These are phyloP conservation scores for Petroica traversi DNA, from an alignment of 2,113 vertebrate genomes.

Conservation along the genomic window DNA sequence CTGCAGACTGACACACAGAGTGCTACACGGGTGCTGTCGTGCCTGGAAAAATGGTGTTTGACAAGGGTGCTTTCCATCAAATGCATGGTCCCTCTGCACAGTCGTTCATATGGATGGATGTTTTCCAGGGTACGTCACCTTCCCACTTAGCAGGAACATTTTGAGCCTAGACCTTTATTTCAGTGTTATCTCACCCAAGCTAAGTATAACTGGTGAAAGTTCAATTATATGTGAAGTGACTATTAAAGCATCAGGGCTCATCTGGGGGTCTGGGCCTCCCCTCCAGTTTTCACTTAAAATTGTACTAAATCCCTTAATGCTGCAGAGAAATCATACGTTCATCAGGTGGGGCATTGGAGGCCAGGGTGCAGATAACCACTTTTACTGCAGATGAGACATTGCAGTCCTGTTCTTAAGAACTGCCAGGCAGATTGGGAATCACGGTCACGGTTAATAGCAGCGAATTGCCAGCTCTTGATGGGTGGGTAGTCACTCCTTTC, in stretches of 20 bases:
- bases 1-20: background rate
- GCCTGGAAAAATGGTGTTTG: slow-evolving; percentile 27
- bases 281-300: slow-evolving; percentile 56
- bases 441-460: slow-evolving; percentile 83
- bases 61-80: background rate
- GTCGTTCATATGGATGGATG: background rate
- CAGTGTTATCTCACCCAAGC: slow-evolving; percentile 52
- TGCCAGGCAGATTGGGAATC: slow-evolving; percentile 82
- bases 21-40: background rate
- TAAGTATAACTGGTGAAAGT: slow-evolving; percentile 65
- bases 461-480: slow-evolving; percentile 84
- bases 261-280: slow-evolving; percentile 67
- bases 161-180: slow-evolving; percentile 18
- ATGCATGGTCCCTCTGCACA: background rate
- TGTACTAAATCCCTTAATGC: slow-evolving; percentile 71
- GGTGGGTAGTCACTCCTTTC: slow-evolving; percentile 86
- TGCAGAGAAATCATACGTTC: slow-evolving; percentile 61
- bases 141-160: background rate
- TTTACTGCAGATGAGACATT: slow-evolving; percentile 80
- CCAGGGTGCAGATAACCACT: slow-evolving; percentile 78
- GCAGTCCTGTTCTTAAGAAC: slow-evolving; percentile 80
- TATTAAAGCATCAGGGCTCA: slow-evolving; percentile 74
- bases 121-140: background rate
- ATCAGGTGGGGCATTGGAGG: slow-evolving; percentile 73
- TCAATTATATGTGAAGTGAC: slow-evolving; percentile 74